Evolutionary conservation across 2,797 vertebrate species (phyloP), one percentile per base, ranked within the genome.

Genomic region (Danio jaintianensis): DNA sequence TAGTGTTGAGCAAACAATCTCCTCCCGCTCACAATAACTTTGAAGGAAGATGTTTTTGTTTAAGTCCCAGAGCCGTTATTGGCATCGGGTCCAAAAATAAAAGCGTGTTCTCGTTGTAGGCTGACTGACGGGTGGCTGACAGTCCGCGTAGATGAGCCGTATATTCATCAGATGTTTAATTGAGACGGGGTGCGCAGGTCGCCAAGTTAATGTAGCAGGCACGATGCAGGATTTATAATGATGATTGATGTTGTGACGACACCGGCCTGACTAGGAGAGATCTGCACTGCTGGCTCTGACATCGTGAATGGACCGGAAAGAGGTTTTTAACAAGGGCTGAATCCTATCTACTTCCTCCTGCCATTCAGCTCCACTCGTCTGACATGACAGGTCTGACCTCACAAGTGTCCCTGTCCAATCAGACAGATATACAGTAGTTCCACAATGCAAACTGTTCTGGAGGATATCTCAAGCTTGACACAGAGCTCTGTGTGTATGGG

Each of bases 51-150:
- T 88, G 87, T 86, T 85, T 85, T 85, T 84, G 81, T 89, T 93
- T 93, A 90, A 93, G 86, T 91, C 91, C 92, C 92, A 11, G 45
- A 92, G 91, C 89, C 84, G 64, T 91, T 92, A 92, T 93, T 94
- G 92, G 91, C 91, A 93, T 93, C 87, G 82, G 83, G 89, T 90
- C 90, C 91, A 92, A 93, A 94, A 93, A 88, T 93, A 92, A 93
- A 89, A 88, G 82, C 61, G 40, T 63, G 77, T 87, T 89, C 83
- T 88, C 83, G 80, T 88, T 87, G 87, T 86, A 77, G 84, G 84
- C 66, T 92, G 90, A 91, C 85, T 92, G 92, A 93, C 90, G 92
- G 88, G 85, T 83, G 80, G 68, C 83, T 91, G 90, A 90, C 87
- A 87, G 87, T 85, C 90, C 85, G 70, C 82, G 86, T 79, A 85